Percentiles rank a stretch among this genome's conserved stretches.
phyloP scores from a whole-genome alignment of 2,797 vertebrate species.

The Psittacula derbiana region DNA sequence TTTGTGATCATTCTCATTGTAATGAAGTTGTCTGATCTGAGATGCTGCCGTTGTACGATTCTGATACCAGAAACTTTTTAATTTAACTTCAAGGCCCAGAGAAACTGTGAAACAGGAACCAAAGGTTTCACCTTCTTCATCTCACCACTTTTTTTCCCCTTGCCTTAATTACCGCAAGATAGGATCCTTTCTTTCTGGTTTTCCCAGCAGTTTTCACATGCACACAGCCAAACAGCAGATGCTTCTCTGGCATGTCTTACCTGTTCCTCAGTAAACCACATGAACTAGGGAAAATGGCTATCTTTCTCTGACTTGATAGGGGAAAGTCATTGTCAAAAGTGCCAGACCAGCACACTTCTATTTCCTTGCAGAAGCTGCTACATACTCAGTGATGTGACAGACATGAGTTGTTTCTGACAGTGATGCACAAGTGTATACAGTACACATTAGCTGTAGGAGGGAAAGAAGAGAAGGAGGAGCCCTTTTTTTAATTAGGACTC shows the following conservation, averaged over 20 bases:
- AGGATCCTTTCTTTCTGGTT: background rate
- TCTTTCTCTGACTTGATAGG: background rate
- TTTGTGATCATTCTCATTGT: background rate
- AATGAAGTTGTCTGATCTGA: background rate
- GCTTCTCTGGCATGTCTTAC: background rate
- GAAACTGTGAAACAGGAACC: background rate
- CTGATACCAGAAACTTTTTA: background rate
- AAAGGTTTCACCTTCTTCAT: background rate
- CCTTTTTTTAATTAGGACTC: background rate
- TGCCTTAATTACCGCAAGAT: background rate
- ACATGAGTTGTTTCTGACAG: background rate
- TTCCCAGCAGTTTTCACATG: background rate
- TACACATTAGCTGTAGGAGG: background rate
- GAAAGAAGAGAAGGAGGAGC: background rate
- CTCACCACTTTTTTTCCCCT: accelerated
- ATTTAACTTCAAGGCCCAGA: background rate
- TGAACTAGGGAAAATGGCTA: background rate
- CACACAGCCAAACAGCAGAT: background rate
- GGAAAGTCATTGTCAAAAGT: background rate
- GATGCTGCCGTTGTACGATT: background rate
- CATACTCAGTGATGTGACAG: background rate
- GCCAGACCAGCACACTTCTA: background rate
- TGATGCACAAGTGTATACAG: background rate
- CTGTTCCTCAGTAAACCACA: background rate
- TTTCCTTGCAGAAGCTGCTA: background rate